Evolutionary conservation across 64 coral and sea anemone genomes (phyloP).

Genomic region (Pocillopora damicornis): DNA sequence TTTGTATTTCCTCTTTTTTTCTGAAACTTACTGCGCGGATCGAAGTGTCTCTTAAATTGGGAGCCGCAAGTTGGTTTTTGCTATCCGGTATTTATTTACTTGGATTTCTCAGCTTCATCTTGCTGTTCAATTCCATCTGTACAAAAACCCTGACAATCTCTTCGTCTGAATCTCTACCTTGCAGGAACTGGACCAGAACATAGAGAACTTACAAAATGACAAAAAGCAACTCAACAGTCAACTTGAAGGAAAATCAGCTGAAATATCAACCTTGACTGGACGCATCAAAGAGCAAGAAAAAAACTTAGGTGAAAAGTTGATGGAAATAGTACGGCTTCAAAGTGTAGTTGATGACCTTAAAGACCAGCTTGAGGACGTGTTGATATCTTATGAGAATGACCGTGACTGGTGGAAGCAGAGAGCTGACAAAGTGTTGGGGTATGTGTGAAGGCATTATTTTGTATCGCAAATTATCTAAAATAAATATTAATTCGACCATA

Average conservation of each 20-base stretch:
- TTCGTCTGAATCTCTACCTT: background rate
- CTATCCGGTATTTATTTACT: too few species aligned
- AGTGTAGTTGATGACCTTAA: slow-evolving; percentile 35
- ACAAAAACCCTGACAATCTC: too few species aligned
- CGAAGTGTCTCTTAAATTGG: too few species aligned
- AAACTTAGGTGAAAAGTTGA: slow-evolving; percentile 57
- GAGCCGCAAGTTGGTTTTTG: too few species aligned
- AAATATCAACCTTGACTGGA: slow-evolving; percentile 47
- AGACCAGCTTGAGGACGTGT: slow-evolving; percentile 51
- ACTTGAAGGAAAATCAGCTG: slow-evolving; percentile 49
- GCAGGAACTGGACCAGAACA: slow-evolving; percentile 62
- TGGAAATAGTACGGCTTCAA: slow-evolving; percentile 49
- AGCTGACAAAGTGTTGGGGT: slow-evolving; percentile 35
- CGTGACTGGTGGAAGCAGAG: slow-evolving; percentile 60
- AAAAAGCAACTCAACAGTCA: slow-evolving; percentile 52
- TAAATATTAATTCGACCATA: background rate
- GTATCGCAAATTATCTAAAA: background rate
- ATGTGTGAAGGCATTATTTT: background rate
- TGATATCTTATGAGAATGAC: slow-evolving; percentile 55
- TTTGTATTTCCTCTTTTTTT: too few species aligned
- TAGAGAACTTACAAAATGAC: slow-evolving; percentile 45
- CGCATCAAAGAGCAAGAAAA: slow-evolving; percentile 46
- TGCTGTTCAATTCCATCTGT: too few species aligned
- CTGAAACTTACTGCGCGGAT: too few species aligned
- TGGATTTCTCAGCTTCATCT: too few species aligned